Conservation (phyloP, 2,888 invertebrate species). For the Chaetoderma sp. region DNA sequence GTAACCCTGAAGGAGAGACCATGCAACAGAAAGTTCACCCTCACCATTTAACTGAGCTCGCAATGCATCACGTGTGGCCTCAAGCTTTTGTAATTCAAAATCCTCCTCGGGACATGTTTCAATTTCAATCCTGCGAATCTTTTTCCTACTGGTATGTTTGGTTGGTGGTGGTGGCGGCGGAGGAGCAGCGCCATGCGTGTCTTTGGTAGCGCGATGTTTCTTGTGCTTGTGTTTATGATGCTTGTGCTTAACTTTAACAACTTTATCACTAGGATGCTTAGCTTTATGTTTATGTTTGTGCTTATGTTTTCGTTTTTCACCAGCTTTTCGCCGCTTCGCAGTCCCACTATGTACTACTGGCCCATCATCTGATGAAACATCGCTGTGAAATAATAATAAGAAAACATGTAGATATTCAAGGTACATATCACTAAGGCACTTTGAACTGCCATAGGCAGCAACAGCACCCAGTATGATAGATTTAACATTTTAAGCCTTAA, state of each 20-base stretch:
- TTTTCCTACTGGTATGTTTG: slow-evolving; percentile 17
- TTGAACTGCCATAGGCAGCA: no score
- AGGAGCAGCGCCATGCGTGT: no score
- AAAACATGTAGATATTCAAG: no score
- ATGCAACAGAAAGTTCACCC: slow-evolving; percentile 41
- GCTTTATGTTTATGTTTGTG: slow-evolving; percentile 76
- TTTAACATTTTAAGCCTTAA: no score
- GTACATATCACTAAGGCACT: no score
- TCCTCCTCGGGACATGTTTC: slow-evolving; percentile 41
- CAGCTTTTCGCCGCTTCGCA: slow-evolving; percentile 51
- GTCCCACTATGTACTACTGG: no score
- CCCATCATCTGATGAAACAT: no score
- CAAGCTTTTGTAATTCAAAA: slow-evolving; percentile 63
- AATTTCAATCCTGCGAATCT: slow-evolving; percentile 29
- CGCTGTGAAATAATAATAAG: no score
- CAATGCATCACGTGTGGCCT: slow-evolving; percentile 65
- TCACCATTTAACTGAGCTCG: slow-evolving; percentile 63
- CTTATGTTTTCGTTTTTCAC: slow-evolving; percentile 59
- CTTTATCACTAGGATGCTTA: slow-evolving; percentile 68
- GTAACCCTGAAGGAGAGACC: slow-evolving; percentile 58
- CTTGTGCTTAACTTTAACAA: slow-evolving; percentile 55
- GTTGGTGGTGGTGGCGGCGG: slow-evolving; percentile 8
- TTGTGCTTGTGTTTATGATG: slow-evolving; percentile 53
- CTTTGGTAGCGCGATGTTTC: no score
- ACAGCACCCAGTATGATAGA: no score